phyloP scores from a whole-genome alignment of 2,113 vertebrate genomes.

The Pica pica region DNA sequence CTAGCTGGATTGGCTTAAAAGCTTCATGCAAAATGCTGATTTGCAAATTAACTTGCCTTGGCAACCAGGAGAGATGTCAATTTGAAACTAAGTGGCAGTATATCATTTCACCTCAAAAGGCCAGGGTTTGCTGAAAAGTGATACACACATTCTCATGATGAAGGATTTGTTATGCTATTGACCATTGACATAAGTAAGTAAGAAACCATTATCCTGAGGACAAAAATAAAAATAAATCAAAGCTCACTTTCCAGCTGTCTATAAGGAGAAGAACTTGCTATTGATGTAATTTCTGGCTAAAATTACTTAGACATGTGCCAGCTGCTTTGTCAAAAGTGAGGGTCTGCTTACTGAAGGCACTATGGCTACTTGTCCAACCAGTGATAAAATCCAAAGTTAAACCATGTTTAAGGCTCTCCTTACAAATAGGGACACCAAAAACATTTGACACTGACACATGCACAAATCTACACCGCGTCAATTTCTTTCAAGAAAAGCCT shows the following conservation, averaged over 20 bases:
- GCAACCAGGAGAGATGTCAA: neutral
- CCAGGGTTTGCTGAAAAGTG: constrained; percentile 31
- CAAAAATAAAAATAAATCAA: constrained; percentile 50
- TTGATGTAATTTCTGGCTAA: constrained; percentile 21
- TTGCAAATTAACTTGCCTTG: constrained; percentile 20
- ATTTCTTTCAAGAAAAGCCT: neutral
- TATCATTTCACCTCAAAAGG: constrained; percentile 40
- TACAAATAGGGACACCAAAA: neutral
- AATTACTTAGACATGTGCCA: neutral
- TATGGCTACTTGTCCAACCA: neutral
- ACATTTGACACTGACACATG: neutral
- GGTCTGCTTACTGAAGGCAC: neutral
- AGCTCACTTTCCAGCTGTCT: constrained; percentile 32
- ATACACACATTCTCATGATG: neutral
- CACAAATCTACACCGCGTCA: neutral
- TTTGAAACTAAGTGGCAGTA: constrained; percentile 9
- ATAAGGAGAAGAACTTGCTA: neutral
- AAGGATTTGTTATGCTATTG: constrained; percentile 44
- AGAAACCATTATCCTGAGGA: constrained; percentile 8
- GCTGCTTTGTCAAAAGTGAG: neutral
- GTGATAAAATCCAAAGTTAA: neutral
- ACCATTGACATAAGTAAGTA: constrained; percentile 33
- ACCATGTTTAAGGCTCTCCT: neutral
- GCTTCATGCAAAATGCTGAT: neutral
- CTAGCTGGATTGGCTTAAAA: neutral